Evolutionary conservation across 2,797 vertebrate species (phyloP).

Genomic region (Cercopithecus mitis): DNA sequence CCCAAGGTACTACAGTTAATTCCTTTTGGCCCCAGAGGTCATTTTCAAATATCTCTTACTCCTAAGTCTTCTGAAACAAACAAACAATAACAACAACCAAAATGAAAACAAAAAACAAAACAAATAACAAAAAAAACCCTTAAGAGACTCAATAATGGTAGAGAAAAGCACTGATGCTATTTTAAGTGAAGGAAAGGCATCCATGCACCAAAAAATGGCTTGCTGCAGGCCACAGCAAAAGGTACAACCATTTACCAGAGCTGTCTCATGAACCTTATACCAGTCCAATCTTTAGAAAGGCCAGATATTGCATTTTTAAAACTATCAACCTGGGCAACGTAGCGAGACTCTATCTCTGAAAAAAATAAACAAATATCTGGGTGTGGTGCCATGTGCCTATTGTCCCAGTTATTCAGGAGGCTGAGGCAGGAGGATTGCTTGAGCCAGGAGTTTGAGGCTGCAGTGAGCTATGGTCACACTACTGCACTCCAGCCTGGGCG

Average conservation of each 20-base stretch:
- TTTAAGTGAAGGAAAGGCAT: slow-evolving; percentile 68
- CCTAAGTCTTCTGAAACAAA: slow-evolving; percentile 56
- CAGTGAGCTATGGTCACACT: neutral
- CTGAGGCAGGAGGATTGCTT: no score
- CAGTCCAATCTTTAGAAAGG: slow-evolving; percentile 42
- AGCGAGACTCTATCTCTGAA: no score
- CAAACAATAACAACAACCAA: neutral
- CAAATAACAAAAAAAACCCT: neutral
- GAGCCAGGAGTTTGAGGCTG: no score
- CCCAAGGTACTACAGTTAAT: neutral
- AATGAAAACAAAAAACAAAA: no score
- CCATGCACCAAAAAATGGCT: slow-evolving; percentile 60
- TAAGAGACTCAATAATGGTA: slow-evolving; percentile 15
- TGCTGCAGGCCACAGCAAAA: slow-evolving; percentile 49
- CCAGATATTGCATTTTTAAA: neutral
- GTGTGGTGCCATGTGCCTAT: no score
- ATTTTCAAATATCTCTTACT: slow-evolving; percentile 55
- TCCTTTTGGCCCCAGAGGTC: neutral
- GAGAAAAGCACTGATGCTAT: slow-evolving; percentile 45
- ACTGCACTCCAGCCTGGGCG: neutral
- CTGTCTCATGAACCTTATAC: neutral
- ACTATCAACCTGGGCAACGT: no score
- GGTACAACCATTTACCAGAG: slow-evolving; percentile 20
- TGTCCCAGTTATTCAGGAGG: no score
- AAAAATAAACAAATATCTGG: no score